These are phyloP conservation scores for Rynchops niger DNA, from an alignment of 2,113 vertebrate genomes.

Conservation along the genomic window DNA sequence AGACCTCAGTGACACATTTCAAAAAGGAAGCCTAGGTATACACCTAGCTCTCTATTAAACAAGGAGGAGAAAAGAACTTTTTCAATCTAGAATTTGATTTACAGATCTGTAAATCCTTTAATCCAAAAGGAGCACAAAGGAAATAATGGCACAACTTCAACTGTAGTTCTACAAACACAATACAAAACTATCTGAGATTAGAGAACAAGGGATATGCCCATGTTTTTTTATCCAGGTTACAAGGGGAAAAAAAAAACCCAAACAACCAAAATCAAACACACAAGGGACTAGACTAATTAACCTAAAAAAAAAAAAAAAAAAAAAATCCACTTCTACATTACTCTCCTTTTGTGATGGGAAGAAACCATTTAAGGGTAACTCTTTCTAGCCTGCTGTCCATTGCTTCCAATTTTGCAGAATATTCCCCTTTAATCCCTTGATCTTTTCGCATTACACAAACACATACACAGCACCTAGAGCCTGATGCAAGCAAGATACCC, in stretches of 20 bases:
- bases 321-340: neutral
- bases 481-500: neutral
- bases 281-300: neutral
- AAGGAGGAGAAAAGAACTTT: neutral
- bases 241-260: neutral
- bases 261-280: neutral
- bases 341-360: neutral
- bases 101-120: neutral
- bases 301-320: neutral
- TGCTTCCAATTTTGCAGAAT: neutral
- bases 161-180: neutral
- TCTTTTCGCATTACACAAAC: neutral
- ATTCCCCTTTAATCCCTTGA: neutral
- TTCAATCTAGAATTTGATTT: neutral
- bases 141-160: neutral
- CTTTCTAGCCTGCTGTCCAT: neutral
- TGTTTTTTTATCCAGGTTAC: neutral
- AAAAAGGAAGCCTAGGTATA: neutral
- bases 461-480: neutral
- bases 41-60: neutral
- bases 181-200: neutral
- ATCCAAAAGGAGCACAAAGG: neutral
- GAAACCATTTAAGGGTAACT: neutral
- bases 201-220: neutral
- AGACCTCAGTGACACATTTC: neutral